A percentile compares a stretch with the other conserved stretches of the same genome.
phyloP scores from a whole-genome alignment of 2,888 invertebrate species.

The Cremastinae sp. region DNA sequence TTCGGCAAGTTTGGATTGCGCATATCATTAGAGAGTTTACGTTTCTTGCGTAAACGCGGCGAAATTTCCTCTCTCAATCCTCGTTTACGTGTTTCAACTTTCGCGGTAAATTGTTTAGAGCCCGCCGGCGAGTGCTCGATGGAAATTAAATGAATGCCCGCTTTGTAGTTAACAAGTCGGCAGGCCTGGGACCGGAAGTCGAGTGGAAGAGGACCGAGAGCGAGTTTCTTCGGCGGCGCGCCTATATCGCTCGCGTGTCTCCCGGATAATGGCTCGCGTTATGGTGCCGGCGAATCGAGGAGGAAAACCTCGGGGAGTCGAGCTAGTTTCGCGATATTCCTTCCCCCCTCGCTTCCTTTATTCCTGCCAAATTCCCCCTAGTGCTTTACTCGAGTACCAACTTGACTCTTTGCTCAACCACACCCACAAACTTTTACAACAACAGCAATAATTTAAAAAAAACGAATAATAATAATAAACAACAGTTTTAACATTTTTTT shows the following conservation, averaged over 20 bases:
- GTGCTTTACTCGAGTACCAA: background rate
- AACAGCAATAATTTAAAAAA: no score
- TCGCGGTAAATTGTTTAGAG: conserved; percentile 60
- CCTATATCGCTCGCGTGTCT: background rate
- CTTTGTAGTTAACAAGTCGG: conserved; percentile 57
- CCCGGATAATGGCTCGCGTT: conserved; percentile 15
- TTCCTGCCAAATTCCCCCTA: conserved; percentile 7
- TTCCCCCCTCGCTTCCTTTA: conserved; percentile 21
- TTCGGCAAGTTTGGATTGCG: conserved; percentile 6
- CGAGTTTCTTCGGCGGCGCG: conserved; percentile 1
- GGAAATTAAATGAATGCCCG: conserved; percentile 59
- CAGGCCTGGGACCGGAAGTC: conserved; percentile 24
- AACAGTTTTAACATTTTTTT: no score
- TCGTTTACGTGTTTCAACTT: conserved; percentile 51
- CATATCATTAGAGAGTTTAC: conserved; percentile 27
- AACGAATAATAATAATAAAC: background rate
- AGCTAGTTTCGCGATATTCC: conserved; percentile 33
- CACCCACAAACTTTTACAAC: no score
- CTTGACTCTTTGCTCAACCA: no score
- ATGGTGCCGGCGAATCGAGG: conserved; percentile 19
- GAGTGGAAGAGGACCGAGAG: conserved; percentile 15
- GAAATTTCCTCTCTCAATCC: conserved; percentile 10
- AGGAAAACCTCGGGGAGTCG: conserved; percentile 35
- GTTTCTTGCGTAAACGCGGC: conserved; percentile 29
- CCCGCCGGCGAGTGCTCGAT: conserved; percentile 56